A percentile compares a stretch with the other conserved stretches of the same genome.
These are phyloP conservation scores for Siniperca obscura DNA, from an alignment of 2,797 vertebrate genomes.

Conservation along the genomic window DNA sequence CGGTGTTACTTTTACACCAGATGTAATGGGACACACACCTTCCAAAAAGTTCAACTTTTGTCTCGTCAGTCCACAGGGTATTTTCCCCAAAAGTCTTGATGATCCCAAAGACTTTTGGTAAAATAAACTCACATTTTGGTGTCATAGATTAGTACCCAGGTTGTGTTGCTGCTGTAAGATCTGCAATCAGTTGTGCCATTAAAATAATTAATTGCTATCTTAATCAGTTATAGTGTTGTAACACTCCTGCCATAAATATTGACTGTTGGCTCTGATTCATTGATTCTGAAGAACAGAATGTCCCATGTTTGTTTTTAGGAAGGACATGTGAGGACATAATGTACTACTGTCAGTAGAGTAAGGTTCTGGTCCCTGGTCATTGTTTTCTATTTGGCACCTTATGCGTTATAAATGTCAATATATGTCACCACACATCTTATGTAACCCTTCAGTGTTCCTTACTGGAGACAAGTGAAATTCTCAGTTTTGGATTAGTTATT, in stretches of 20 bases:
- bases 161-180: slow-evolving; percentile 9
- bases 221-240: slow-evolving; percentile 3
- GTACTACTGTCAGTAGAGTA: background rate
- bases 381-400: slow-evolving; percentile 35
- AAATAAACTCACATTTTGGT: background rate
- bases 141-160: slow-evolving; percentile 13
- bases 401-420: slow-evolving; percentile 11
- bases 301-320: background rate
- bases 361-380: slow-evolving; percentile 15
- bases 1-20: too few species aligned
- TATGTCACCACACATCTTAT: background rate
- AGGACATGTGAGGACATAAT: slow-evolving; percentile 5
- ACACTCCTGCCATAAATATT: background rate
- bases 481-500: slow-evolving; percentile 26
- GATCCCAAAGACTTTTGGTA: too few species aligned
- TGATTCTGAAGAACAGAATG: slow-evolving; percentile 6
- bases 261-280: background rate
- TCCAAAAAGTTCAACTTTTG: too few species aligned
- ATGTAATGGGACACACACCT: too few species aligned
- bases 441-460: slow-evolving; percentile 23
- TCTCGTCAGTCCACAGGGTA: too few species aligned
- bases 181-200: slow-evolving; percentile 38
- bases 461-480: slow-evolving; percentile 9
- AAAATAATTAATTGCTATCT: slow-evolving; percentile 5
- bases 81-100: too few species aligned